Evolutionary conservation across 2,888 invertebrate genomes (phyloP).

Genomic region (Drosophila stalkeri): DNA sequence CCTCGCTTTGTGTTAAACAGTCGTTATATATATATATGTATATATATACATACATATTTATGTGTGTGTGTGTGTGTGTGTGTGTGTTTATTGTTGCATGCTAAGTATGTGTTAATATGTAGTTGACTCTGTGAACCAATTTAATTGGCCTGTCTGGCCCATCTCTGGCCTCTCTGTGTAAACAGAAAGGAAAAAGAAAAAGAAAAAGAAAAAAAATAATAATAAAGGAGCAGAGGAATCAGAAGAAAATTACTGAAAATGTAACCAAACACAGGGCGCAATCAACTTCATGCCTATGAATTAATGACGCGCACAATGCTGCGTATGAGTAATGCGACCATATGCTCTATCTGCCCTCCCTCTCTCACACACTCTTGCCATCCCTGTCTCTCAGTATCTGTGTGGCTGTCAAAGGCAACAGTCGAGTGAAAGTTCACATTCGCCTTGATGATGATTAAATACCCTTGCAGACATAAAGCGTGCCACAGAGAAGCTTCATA

Average conservation of each 20-base stretch:
- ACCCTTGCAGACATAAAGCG: conserved; percentile 3
- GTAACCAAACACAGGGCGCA: conserved; percentile 61
- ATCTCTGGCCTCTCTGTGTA: neutral
- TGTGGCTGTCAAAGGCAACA: neutral
- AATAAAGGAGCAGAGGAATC: neutral
- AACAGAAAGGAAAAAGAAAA: neutral
- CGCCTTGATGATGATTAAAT: conserved; percentile 9
- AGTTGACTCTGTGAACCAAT: conserved; percentile 74
- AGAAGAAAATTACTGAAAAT: conserved; percentile 31
- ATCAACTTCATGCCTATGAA: conserved; percentile 77
- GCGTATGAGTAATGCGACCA: conserved; percentile 55
- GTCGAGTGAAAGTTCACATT: neutral
- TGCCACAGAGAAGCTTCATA: neutral
- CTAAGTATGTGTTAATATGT: conserved; percentile 76
- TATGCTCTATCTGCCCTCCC: neutral
- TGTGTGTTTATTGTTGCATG: conserved; percentile 13
- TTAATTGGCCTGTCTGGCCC: conserved; percentile 71
- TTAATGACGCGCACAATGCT: conserved; percentile 63
- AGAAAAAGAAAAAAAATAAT: neutral
- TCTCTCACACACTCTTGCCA: too few species aligned
- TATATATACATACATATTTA: conserved; percentile 1
- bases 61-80: conserved; percentile 1
- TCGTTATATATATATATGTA: conserved; percentile 1
- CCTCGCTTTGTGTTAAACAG: conserved; percentile 22
- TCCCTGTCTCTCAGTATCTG: neutral